These are phyloP conservation scores for Pedicia rivosa DNA, from an alignment of 2,888 invertebrate species.

Conservation along the genomic window DNA sequence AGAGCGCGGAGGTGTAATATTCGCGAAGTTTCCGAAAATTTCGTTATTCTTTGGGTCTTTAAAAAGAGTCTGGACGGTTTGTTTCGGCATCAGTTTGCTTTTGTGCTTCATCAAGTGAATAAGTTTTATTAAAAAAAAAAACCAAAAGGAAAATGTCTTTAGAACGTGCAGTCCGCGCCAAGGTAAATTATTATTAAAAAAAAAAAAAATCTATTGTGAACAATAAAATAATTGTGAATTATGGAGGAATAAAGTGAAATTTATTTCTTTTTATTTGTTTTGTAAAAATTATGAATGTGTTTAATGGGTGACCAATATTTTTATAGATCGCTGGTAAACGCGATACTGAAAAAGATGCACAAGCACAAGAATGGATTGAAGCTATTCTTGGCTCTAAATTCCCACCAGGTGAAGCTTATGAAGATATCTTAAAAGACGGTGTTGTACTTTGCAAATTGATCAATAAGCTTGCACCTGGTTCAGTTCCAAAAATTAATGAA, in stretches of 20 bases:
- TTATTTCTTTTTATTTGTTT: background rate
- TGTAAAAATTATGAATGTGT: background rate
- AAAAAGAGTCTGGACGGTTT: slow-evolving; percentile 20
- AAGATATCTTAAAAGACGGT: slow-evolving; percentile 84
- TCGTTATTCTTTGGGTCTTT: slow-evolving; percentile 4
- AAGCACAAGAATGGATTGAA: slow-evolving; percentile 90
- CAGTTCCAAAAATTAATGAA: slow-evolving; percentile 79
- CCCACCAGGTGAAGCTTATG: slow-evolving; percentile 63
- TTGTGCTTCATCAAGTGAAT: slow-evolving; percentile 19
- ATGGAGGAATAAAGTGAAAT: background rate
- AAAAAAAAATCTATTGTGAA: slow-evolving; percentile 1
- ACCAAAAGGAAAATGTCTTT: slow-evolving; percentile 57
- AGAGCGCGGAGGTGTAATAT: too few relatives aligned
- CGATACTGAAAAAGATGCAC: slow-evolving; percentile 62
- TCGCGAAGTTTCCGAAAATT: slow-evolving; percentile 22
- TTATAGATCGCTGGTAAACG: slow-evolving; percentile 69
- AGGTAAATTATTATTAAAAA: slow-evolving; percentile 40
- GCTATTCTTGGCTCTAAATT: slow-evolving; percentile 72
- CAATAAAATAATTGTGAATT: too few relatives aligned
- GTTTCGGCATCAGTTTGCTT: slow-evolving; percentile 24
- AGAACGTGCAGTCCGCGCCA: slow-evolving; percentile 81
- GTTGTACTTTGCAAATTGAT: slow-evolving; percentile 85
- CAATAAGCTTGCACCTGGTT: slow-evolving; percentile 83
- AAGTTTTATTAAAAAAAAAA: slow-evolving; percentile 4
- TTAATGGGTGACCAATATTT: background rate